Evolutionary conservation across 92 coral and sea anemone genomes (phyloP), one percentile per base, ranked within the genome.

Genomic region (Heliopora coerulea): DNA sequence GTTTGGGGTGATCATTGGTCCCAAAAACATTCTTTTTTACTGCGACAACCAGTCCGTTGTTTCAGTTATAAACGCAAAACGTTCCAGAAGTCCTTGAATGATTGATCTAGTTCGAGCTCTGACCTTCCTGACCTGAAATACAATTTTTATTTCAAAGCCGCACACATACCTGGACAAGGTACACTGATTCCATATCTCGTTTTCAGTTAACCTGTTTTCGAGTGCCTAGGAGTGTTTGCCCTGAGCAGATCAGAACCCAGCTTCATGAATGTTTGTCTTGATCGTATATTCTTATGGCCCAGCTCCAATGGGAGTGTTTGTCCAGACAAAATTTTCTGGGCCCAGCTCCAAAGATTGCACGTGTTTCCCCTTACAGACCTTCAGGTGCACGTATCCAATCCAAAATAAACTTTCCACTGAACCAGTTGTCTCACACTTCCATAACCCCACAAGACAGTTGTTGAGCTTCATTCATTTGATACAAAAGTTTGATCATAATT

Each of bases 161-260:
- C 33, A 8, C 84, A 83, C 49, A 62, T 83, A 30, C 87, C 78
- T 7, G 78, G 84, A 29, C 54, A 66, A 0, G 21, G 57, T 13
- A 68, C 28, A 78, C 83, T 70, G 78, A 79, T 33, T 57, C 78
- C 54, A 46, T 84, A 17, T 79, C 88, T 75, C 88, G 84, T 21
- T 84, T 79, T 73, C 88, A 84, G 84, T 62, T 70, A 79, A 66
- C 58, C 49, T 54, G 81, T 23, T 84, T 84, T 59, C 78, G 59
- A n/a, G 25, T 73, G 56, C 49, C 73, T 79, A 65, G 88, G n/a
- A n/a, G n/a, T n/a, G n/a, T n/a, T n/a, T 61, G 23, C 84, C 84
- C 44, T 78, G 74, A 0, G 84, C 73, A 68, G 56, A 65, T 41
- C 66, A 72, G 12, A 44, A 68, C 41, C 72, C 75, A n/a, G n/a